Evolutionary conservation across 2,113 vertebrate genomes (phyloP).

Genomic region (Cromileptes altivelis): DNA sequence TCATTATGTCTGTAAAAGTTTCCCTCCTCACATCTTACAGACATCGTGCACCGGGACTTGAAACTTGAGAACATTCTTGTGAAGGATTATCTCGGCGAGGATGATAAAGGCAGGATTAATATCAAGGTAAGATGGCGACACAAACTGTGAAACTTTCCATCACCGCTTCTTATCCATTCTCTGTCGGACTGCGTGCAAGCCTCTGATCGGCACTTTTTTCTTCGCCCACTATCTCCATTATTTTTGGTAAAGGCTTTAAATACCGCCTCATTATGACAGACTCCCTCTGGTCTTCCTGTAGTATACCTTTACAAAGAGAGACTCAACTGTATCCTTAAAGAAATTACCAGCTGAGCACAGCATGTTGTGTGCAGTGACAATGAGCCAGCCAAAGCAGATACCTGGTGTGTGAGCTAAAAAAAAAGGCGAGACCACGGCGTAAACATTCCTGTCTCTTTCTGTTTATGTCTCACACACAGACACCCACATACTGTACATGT

Average conservation of each 20-base stretch:
- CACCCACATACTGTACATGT: constrained; percentile 16
- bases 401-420: constrained; percentile 60
- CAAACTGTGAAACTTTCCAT: constrained; percentile 36
- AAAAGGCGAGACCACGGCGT: constrained; percentile 38
- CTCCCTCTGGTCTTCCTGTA: constrained; percentile 62
- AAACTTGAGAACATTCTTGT: constrained; percentile 95
- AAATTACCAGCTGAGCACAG: constrained; percentile 64
- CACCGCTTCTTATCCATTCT: constrained; percentile 25
- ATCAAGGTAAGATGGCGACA: constrained; percentile 87
- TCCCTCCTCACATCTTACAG: constrained; percentile 80
- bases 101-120: constrained; percentile 85
- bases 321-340: constrained; percentile 63
- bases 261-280: constrained; percentile 65
- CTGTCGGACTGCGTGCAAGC: neutral
- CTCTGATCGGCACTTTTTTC: constrained; percentile 22
- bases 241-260: constrained; percentile 66
- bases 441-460: constrained; percentile 30
- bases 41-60: constrained; percentile 89
- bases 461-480: constrained; percentile 21
- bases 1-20: neutral
- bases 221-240: constrained; percentile 9
- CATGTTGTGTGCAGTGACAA: constrained; percentile 59
- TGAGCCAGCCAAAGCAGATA: constrained; percentile 54
- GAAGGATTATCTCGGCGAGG: constrained; percentile 86
- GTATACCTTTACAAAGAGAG: constrained; percentile 57